A percentile compares a stretch with the other conserved stretches of the same genome.
Conservation (phyloP, 2,113 vertebrate species). For the Tetrao urogallus region DNA sequence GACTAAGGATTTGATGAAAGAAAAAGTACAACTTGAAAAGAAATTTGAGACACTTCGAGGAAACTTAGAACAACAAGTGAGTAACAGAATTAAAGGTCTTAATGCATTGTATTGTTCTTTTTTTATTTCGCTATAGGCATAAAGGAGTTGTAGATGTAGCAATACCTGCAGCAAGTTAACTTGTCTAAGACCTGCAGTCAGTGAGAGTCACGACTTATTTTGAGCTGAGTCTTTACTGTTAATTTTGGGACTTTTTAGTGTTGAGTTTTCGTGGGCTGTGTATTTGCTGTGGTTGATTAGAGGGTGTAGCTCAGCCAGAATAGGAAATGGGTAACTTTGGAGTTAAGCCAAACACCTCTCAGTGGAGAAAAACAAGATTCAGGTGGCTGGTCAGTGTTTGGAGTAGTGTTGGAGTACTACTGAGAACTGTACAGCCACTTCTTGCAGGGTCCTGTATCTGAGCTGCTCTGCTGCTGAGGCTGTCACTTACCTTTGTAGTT, state of each 20-base stretch:
- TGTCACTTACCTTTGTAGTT: background rate
- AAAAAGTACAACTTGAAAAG: conserved; percentile 95
- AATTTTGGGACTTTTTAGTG: background rate
- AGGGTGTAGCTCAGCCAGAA: background rate
- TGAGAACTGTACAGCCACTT: background rate
- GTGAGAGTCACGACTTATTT: background rate
- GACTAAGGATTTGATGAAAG: conserved; percentile 94
- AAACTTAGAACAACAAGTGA: conserved; percentile 95
- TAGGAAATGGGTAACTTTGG: background rate
- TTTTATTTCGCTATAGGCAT: background rate
- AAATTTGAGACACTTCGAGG: conserved; percentile 91
- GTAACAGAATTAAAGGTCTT: background rate
- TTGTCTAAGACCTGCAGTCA: background rate
- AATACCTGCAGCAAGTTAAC: background rate
- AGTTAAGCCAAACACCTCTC: background rate
- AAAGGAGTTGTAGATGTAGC: background rate
- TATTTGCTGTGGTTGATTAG: background rate
- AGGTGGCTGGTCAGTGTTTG: background rate
- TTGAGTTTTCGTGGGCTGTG: background rate
- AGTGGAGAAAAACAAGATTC: background rate
- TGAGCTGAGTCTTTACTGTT: background rate
- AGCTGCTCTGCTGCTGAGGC: background rate
- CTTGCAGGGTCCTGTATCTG: background rate
- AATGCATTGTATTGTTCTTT: background rate
- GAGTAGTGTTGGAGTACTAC: background rate